Base-by-base conservation (phyloP, 2,113 vertebrate genomes). In the Oncorhynchus kisutch region DNA sequence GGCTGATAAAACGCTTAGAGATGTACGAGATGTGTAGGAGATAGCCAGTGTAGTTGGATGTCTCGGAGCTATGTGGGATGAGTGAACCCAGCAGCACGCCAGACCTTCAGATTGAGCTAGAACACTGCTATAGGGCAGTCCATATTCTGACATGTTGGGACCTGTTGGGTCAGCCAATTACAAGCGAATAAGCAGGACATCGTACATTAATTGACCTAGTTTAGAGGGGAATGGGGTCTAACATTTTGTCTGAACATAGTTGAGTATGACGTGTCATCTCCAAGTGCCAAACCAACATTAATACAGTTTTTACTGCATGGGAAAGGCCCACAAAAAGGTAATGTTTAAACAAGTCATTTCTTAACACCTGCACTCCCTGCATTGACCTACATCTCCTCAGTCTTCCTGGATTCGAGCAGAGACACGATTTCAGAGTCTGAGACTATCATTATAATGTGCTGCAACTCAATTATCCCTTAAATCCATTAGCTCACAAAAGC, bases 201-300 rank as follows among this genome's bases (percentile, higher is more conserved):
- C 8, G 20, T 87, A 78, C 84, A 86, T 81, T 71, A 27, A 29
- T 72, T 75, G 80, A 79, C 73, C 71, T 67, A 45, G 39, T 45
- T 45, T 72, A 22, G 18, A 12, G 25, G 45, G 67, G 64, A 59
- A 75, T 49, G 45, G 48, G 34, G 66, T 83, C 75, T 65, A 73
- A 31, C 12, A 13, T 22, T 57, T 39, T 78, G 27, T 13, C 24
- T 71, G 66, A 62, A 65, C 67, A 72, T 31, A 64, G 64, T 69
- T 74, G 73, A 71, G 78, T 79, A 78, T 81, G 70, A 74, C 66
- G 12, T 22, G 51, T 73, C 83, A 75, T 81, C 74, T 84, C 34
- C 12, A 25, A 14, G 13, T 49, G 29, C 20, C n/a, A 24, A 49
- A 24, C 34, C 5, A 20, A n/a, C 39, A 11, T 11, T 11, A 22